Evolutionary conservation across 2,888 invertebrate species (phyloP), one percentile per base, ranked within the genome.

Genomic region (Caenorhabditis virilis): DNA sequence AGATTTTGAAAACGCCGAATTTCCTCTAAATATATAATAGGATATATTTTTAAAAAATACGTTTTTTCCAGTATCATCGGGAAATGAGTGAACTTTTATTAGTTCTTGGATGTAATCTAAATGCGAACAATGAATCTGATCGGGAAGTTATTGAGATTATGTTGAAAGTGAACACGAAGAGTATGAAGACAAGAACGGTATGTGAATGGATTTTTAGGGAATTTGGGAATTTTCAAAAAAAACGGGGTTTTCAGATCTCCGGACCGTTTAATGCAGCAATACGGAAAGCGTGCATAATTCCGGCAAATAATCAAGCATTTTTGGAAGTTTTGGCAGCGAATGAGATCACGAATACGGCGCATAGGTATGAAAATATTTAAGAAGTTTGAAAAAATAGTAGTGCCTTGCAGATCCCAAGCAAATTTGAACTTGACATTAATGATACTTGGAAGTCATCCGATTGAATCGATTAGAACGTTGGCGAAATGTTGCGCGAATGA

Each of bases 41-140:
- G n/a, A n/a, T n/a, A n/a, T n/a, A n/a, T n/a, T n/a, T n/a, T n/a
- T n/a, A n/a, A n/a, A n/a, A n/a, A n/a, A n/a, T n/a, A n/a, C n/a
- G n/a, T n/a, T n/a, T 30, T 30, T 7, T 50, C 30, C 22, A 52
- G 41, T 65, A 49, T 26, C 52, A 65, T 39, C 48, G 60, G 9
- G 65, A 65, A 50, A 51, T 58, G 20, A 59, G 57, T 39, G 65
- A 65, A 20, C 36, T 65, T 3, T 16, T 65, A 1, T 43, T 65
- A 11, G 26, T 56, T n/a, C 41, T 65, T 30, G 59, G 60, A 2
- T 51, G 56, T 26, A 65, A 65, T 36, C 39, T 65, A 11, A 48
- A 59, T 27, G 49, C 53, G 0, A 20, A 36, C 18, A 36, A 45
- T 7, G 49, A 45, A n/a, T 15, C 43, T 11, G 65, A 65, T 26